Percentiles rank a stretch among this genome's conserved stretches.
Conservation (phyloP, 2,888 invertebrate species). For the Eulithis testata region DNA sequence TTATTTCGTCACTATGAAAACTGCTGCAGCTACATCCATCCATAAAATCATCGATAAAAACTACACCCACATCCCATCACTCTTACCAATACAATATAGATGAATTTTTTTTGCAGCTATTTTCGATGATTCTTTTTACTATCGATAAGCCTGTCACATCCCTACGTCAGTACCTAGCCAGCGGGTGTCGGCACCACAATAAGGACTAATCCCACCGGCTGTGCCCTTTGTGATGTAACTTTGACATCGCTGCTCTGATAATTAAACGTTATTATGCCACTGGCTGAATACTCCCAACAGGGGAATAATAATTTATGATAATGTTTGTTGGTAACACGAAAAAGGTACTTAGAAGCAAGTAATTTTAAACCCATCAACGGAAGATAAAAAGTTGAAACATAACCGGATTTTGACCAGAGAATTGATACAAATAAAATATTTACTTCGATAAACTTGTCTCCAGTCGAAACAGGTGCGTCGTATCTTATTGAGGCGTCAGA, state of each 20-base stretch:
- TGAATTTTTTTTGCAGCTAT: no score
- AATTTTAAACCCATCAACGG: neutral
- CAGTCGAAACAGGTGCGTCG: no score
- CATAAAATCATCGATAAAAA: no score
- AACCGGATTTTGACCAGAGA: no score
- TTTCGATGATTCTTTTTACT: neutral
- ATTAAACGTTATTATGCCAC: slow-evolving; percentile 35
- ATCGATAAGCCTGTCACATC: slow-evolving; percentile 22
- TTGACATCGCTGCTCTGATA: slow-evolving; percentile 32
- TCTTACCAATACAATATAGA: no score
- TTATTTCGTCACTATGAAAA: no score
- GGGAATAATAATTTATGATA: slow-evolving; percentile 22
- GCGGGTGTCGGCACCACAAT: slow-evolving; percentile 41
- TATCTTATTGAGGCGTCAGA: no score
- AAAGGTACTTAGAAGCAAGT: slow-evolving; percentile 5
- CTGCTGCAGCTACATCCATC: no score
- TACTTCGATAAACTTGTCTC: no score
- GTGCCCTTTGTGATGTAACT: slow-evolving; percentile 46
- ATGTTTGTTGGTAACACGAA: slow-evolving; percentile 12
- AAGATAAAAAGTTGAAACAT: neutral
- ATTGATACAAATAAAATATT: no score
- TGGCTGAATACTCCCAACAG: slow-evolving; percentile 18
- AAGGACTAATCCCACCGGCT: slow-evolving; percentile 39
- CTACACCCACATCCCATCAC: no score
- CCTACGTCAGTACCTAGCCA: slow-evolving; percentile 29